Conservation (phyloP, 2,797 vertebrate species). For the Eupleurogrammus muticus region DNA sequence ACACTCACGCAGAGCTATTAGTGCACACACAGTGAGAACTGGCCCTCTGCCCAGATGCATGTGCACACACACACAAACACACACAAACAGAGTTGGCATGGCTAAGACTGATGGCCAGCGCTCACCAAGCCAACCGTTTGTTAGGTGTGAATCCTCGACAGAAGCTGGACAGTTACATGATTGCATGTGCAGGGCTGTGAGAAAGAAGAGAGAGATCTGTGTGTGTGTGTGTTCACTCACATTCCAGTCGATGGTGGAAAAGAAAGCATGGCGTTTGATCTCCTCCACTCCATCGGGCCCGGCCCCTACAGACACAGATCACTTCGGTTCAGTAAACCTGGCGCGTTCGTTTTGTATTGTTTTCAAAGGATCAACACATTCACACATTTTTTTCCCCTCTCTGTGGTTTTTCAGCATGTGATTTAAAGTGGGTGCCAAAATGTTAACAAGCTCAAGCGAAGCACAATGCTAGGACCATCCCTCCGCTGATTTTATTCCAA, state of each 20-base stretch:
- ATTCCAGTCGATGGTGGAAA: constrained; percentile 99
- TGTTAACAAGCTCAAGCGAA: constrained; percentile 47
- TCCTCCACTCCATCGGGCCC: constrained; percentile 97
- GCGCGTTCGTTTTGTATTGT: constrained; percentile 21
- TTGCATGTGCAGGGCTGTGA: constrained; percentile 32
- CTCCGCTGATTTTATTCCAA: constrained; percentile 14
- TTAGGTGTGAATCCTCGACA: constrained; percentile 79
- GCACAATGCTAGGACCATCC: constrained; percentile 12
- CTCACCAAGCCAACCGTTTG: constrained; percentile 75
- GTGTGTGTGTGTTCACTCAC: constrained; percentile 82
- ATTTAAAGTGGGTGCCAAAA: constrained; percentile 49
- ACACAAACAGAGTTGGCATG: constrained; percentile 55
- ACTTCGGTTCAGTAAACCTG: constrained; percentile 56
- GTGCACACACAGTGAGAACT: constrained; percentile 77
- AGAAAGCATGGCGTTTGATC: constrained; percentile 97
- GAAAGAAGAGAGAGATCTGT: constrained; percentile 21
- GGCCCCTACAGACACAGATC: constrained; percentile 86
- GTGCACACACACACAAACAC: constrained; percentile 54
- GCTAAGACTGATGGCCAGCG: constrained; percentile 70
- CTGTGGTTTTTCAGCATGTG: constrained; percentile 21
- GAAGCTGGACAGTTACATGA: constrained; percentile 67
- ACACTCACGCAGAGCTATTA: constrained; percentile 79
- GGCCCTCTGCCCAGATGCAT: constrained; percentile 79
- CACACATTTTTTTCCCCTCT: constrained; percentile 28
- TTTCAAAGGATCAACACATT: constrained; percentile 54